These are phyloP conservation scores for Ceuthmochares aereus DNA, from an alignment of 2,113 vertebrate species.

Conservation along the genomic window DNA sequence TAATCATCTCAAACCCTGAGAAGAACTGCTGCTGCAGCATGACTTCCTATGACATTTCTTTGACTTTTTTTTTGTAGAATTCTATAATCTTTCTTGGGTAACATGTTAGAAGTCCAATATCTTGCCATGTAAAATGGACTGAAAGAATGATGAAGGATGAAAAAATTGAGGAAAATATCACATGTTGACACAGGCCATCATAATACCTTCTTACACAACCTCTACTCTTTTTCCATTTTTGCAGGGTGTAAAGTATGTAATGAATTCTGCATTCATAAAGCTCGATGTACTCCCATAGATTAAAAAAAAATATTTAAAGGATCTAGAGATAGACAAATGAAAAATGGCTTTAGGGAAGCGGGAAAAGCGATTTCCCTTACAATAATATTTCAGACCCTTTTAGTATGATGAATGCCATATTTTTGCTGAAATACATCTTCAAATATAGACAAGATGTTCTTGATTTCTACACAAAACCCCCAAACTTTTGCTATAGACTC, in stretches of 20 bases:
- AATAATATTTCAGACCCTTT: background rate
- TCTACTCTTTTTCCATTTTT: background rate
- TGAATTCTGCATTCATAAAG: background rate
- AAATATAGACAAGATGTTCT: background rate
- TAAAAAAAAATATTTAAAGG: background rate
- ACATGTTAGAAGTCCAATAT: background rate
- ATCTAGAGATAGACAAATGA: background rate
- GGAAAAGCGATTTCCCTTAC: background rate
- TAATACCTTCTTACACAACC: background rate
- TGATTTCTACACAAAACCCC: background rate
- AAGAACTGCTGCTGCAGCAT: background rate
- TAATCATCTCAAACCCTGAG: background rate
- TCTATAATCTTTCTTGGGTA: background rate
- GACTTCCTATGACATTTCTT: background rate
- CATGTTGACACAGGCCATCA: background rate
- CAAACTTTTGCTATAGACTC: background rate
- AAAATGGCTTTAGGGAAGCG: background rate
- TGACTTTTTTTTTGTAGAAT: background rate
- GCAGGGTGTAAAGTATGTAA: background rate
- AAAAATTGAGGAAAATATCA: background rate
- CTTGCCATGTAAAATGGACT: background rate
- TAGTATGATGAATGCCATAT: background rate
- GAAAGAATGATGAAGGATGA: background rate
- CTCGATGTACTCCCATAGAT: background rate
- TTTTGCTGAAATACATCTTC: background rate